phyloP scores from a whole-genome alignment of 2,113 vertebrate species.

The Oncorhynchus masou region DNA sequence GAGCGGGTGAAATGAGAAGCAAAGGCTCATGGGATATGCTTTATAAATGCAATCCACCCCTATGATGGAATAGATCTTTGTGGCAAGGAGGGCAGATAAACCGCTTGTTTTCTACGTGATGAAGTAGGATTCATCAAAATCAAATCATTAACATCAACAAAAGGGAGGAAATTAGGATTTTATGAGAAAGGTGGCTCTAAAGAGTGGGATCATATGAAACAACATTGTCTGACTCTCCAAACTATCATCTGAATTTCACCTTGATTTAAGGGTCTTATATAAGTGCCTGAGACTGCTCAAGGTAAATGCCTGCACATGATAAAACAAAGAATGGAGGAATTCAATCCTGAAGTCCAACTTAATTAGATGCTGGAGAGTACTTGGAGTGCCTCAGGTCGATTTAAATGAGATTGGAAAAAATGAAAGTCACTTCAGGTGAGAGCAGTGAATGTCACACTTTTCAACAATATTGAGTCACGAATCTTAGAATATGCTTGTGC shows the following conservation, averaged over 20 bases:
- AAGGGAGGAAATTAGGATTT: too few relatives aligned
- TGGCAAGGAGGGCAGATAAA: too few relatives aligned
- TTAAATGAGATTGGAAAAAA: slow-evolving; percentile 27
- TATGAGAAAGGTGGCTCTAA: slow-evolving; percentile 22
- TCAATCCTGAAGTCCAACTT: slow-evolving; percentile 21
- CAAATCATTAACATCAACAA: too few relatives aligned
- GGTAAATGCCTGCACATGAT: slow-evolving; percentile 25
- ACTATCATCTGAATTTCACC: slow-evolving; percentile 28
- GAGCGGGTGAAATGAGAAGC: too few relatives aligned
- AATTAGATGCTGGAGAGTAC: slow-evolving; percentile 12
- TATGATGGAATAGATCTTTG: too few relatives aligned
- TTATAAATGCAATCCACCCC: too few relatives aligned
- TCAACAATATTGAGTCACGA: neutral
- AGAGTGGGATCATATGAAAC: slow-evolving; percentile 25
- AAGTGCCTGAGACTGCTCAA: slow-evolving; percentile 19
- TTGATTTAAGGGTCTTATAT: neutral
- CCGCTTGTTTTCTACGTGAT: too few relatives aligned
- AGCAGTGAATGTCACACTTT: neutral
- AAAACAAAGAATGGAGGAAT: slow-evolving; percentile 27
- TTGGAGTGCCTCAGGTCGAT: slow-evolving; percentile 7
- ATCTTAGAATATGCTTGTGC: neutral
- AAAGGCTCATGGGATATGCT: too few relatives aligned
- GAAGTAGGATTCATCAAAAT: too few relatives aligned
- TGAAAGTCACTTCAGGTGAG: neutral
- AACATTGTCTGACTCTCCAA: neutral